These are phyloP conservation scores for Oscheius myriophilus DNA, from an alignment of 2,888 invertebrate species.

Conservation along the genomic window DNA sequence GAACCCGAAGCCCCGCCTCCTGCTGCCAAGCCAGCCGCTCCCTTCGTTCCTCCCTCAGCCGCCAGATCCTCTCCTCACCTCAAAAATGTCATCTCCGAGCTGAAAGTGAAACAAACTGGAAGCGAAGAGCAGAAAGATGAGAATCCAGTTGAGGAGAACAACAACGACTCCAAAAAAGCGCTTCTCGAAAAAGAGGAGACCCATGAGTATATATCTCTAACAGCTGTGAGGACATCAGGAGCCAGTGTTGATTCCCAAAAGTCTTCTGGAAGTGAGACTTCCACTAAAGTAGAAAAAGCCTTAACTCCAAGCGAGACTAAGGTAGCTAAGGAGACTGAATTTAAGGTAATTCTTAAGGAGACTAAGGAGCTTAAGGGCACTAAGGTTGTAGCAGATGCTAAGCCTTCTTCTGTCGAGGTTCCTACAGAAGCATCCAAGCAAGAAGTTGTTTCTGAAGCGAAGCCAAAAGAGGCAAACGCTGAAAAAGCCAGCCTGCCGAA, in stretches of 20 bases:
- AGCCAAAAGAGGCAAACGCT: too few relatives aligned
- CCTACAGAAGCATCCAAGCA: too few relatives aligned
- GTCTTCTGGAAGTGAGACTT: neutral
- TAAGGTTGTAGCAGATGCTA: neutral
- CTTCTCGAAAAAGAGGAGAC: constrained; percentile 1
- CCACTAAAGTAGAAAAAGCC: neutral
- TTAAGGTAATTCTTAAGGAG: neutral
- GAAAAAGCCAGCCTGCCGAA: too few relatives aligned
- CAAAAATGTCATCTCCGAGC: constrained; percentile 21
- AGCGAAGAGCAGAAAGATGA: neutral
- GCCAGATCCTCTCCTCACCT: constrained; percentile 10
- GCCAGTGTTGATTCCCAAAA: neutral
- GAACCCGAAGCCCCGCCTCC: neutral
- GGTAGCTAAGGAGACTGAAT: neutral
- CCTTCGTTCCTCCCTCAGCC: neutral
- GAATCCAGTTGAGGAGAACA: neutral
- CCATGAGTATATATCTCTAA: constrained; percentile 6
- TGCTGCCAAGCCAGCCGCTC: too few relatives aligned
- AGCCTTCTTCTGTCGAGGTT: too few relatives aligned
- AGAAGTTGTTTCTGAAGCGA: too few relatives aligned
- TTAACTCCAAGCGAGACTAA: neutral
- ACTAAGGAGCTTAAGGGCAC: neutral
- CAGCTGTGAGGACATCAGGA: too few relatives aligned
- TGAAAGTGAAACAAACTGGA: constrained; percentile 14
- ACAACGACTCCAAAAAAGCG: too few relatives aligned